These are phyloP conservation scores for Meloe dianella DNA, from an alignment of 2,888 invertebrate genomes.

Conservation along the genomic window DNA sequence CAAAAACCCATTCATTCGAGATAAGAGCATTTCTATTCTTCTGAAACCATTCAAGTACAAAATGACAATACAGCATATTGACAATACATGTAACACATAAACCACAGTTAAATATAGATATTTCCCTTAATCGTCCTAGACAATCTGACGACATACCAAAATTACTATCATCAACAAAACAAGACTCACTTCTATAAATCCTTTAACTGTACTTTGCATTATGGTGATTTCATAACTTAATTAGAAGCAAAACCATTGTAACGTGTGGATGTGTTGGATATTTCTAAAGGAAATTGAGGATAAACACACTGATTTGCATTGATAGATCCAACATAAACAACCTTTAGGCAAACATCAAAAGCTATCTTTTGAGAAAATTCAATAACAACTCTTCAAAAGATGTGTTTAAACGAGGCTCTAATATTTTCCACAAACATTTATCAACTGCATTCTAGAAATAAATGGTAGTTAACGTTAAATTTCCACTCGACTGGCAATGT, in stretches of 20 bases:
- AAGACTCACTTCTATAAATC: not conserved
- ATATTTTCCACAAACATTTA: too few relatives aligned
- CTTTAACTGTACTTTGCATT: not conserved
- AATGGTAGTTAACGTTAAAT: too few relatives aligned
- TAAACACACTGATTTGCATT: not conserved
- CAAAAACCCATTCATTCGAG: slow-evolving; percentile 2
- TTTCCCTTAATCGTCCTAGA: slow-evolving; percentile 16
- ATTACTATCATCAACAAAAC: not conserved
- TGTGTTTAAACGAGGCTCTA: too few relatives aligned
- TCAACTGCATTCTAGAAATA: too few relatives aligned
- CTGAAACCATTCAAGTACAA: not conserved
- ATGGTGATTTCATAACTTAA: not conserved
- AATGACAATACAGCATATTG: slow-evolving; percentile 3
- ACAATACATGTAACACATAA: slow-evolving; percentile 23
- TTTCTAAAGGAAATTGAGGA: not conserved
- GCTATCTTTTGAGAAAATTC: too few relatives aligned
- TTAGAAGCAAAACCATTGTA: not conserved
- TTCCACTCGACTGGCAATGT: too few relatives aligned
- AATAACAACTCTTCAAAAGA: too few relatives aligned
- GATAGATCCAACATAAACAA: too few relatives aligned
- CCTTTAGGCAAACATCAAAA: too few relatives aligned
- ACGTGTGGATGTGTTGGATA: not conserved
- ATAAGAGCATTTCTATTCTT: slow-evolving; percentile 2
- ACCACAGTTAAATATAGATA: slow-evolving; percentile 25
- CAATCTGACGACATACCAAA: slow-evolving; percentile 10